Evolutionary conservation across 2,113 vertebrate genomes (phyloP).

Genomic region (Anguilla japonica): DNA sequence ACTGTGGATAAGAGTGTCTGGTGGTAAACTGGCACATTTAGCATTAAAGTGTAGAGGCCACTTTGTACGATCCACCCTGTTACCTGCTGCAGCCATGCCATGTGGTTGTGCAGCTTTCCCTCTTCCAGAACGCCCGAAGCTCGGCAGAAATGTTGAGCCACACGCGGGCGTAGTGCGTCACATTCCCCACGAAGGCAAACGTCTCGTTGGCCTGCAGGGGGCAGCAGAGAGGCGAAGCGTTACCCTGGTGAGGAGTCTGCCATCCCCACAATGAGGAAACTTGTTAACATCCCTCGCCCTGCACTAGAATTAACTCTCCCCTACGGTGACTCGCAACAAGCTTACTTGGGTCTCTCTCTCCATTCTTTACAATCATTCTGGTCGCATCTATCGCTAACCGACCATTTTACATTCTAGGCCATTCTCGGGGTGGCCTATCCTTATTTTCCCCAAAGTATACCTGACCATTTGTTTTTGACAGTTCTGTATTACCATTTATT

Average conservation of each 20-base stretch:
- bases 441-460: not conserved
- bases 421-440: not conserved
- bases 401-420: not conserved
- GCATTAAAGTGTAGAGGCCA: not conserved
- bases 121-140: conserved; percentile 85
- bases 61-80: not conserved
- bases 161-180: conserved; percentile 85
- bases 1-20: too few relatives aligned
- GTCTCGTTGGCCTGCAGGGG: conserved; percentile 88
- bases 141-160: conserved; percentile 92
- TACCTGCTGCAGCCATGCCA: conserved; percentile 88
- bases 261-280: not conserved
- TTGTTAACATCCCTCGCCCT: too few relatives aligned
- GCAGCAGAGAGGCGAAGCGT: not conserved
- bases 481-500: not conserved
- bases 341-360: not conserved
- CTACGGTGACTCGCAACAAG: not conserved
- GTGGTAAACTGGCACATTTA: too few relatives aligned
- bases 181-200: conserved; percentile 91
- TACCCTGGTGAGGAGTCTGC: not conserved
- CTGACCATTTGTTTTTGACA: not conserved
- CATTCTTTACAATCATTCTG: not conserved
- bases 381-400: not conserved
- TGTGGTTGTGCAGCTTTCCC: conserved; percentile 78
- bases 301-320: not conserved